Evolutionary conservation across 2,797 vertebrate genomes (phyloP).

Genomic region (Sebastes trivittatus): DNA sequence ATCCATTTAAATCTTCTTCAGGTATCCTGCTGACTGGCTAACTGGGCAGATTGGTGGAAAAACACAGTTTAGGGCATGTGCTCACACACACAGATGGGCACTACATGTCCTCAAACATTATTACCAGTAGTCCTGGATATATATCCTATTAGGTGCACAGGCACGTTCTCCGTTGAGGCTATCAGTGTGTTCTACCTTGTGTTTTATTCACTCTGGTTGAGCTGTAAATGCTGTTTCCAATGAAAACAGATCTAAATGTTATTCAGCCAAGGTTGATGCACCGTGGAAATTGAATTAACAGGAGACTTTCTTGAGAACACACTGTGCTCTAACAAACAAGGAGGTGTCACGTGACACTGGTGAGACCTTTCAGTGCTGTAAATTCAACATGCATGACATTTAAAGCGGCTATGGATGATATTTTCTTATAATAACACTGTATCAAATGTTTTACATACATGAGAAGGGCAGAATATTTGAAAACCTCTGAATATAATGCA

Average conservation of each 20-base stretch:
- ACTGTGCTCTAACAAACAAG: neutral
- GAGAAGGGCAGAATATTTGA: neutral
- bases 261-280: neutral
- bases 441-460: neutral
- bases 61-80: neutral
- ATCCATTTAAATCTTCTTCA: neutral
- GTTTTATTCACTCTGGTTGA: neutral
- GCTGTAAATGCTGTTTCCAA: neutral
- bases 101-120: neutral
- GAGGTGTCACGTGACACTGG: neutral
- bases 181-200: neutral
- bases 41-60: neutral
- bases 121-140: neutral
- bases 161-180: neutral
- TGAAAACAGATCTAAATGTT: constrained; percentile 3
- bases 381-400: neutral
- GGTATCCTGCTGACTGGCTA: neutral
- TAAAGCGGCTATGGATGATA: neutral
- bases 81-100: neutral
- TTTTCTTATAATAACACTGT: neutral
- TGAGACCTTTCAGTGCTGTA: neutral
- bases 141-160: neutral
- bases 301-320: neutral
- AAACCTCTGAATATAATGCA: neutral
- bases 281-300: neutral